Conservation (phyloP, 2,888 invertebrate species). For the Amphipoea oculea region DNA sequence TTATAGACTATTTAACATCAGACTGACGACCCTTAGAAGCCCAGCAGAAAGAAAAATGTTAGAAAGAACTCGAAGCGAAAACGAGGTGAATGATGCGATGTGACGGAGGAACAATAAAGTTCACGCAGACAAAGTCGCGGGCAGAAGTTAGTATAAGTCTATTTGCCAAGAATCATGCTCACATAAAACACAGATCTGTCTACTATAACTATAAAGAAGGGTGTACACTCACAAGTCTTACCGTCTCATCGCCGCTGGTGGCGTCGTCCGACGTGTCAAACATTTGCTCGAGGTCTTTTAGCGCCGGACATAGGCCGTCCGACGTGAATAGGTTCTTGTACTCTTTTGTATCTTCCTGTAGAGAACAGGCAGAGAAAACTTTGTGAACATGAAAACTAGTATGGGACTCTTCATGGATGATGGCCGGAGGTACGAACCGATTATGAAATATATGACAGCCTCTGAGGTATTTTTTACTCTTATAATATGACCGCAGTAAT, state of each 20-base stretch:
- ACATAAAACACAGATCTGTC: slow-evolving; percentile 23
- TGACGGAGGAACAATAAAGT: background rate
- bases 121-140: background rate
- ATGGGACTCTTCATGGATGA: background rate
- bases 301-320: slow-evolving; percentile 96
- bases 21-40: background rate
- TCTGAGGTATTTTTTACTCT: background rate
- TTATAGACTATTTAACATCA: background rate
- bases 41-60: background rate
- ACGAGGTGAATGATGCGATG: background rate
- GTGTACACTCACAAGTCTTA: slow-evolving; percentile 91
- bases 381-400: background rate
- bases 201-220: slow-evolving; percentile 38
- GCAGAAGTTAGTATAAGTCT: background rate
- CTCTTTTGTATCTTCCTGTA: slow-evolving; percentile 88
- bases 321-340: slow-evolving; percentile 95
- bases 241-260: slow-evolving; percentile 96
- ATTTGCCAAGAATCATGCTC: background rate
- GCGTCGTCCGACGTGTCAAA: slow-evolving; percentile 98
- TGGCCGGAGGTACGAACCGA: slow-evolving; percentile 9
- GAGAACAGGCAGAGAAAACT: background rate
- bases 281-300: slow-evolving; percentile 97
- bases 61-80: background rate
- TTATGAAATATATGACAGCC: background rate
- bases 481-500: too few species aligned